phyloP scores from a whole-genome alignment of 2,797 vertebrate species.

The Buphagus erythrorhynchus region DNA sequence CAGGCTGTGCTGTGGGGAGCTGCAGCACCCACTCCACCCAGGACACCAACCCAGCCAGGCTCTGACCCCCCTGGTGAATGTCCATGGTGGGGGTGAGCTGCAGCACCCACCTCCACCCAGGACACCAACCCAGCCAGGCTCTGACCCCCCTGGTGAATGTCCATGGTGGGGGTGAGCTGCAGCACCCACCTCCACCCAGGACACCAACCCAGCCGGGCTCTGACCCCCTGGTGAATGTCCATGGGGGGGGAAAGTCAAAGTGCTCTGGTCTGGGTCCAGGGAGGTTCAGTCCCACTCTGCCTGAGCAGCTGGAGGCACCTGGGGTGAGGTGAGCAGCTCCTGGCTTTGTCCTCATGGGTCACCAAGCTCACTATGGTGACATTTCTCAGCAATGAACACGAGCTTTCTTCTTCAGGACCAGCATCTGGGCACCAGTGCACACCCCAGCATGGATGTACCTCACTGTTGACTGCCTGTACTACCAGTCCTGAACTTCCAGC shows the following conservation, averaged over 20 bases:
- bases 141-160: too few species aligned
- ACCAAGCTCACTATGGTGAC: rapidly evolving
- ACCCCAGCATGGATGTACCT: too few species aligned
- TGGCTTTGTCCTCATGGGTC: rapidly evolving
- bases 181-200: too few species aligned
- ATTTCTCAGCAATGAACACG: rapidly evolving
- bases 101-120: too few species aligned
- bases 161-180: too few species aligned
- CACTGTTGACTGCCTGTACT: neutral
- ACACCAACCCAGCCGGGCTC: neutral
- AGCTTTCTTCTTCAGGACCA: neutral
- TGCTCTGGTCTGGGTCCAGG: neutral
- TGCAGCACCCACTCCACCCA: neutral
- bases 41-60: too few species aligned
- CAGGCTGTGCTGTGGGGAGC: rapidly evolving
- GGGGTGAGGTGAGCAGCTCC: neutral
- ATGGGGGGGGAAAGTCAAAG: neutral
- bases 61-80: too few species aligned
- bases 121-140: too few species aligned
- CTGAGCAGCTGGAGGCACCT: neutral
- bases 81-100: too few species aligned
- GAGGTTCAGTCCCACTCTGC: neutral
- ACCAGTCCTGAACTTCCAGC: neutral
- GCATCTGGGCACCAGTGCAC: neutral
- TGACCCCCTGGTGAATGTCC: rapidly evolving